Base-by-base conservation (phyloP, 2,113 vertebrate genomes). In the Telmatochromis brichardi region DNA sequence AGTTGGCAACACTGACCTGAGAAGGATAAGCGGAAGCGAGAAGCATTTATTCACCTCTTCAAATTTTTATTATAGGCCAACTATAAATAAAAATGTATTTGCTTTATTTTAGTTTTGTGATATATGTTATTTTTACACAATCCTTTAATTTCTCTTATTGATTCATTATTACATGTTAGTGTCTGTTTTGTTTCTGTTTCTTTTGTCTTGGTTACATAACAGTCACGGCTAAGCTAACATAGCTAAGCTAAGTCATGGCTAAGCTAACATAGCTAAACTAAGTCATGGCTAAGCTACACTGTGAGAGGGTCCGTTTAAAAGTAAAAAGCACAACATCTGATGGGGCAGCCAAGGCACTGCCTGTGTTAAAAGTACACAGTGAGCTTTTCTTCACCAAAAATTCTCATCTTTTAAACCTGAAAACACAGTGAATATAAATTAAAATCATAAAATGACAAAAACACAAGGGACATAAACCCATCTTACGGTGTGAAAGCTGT, bases 401-500 rank as follows among this genome's bases (percentile, higher is more conserved):
- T 2, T 35, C 6, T n/a, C 17, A 63, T 65, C 31, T 35, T 1
- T 35, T 65, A 65, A 65, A 65, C 31, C 6, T 33, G 31, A 35
- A 2, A 65, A 35, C 6, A n/a, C 11, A 35, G 63, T 71, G 65
- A 71, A 40, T 15, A 40, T 15, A 23, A 42, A 42, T 40, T 21
- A 71, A 71, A 14, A 6, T 40, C 1, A 71, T 14, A 71, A 40
- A 71, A 71, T 71, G 7, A 14, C 33, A 21, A 40, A 68, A 68
- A 21, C 63, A 21, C 4, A 68, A 6, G n/a, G 19, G 35, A 9
- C 9, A 73, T 23, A 26, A 73, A 26, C 8, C 37, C 21, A 26
- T 15, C 2, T 1, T 26, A 15, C 2, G 0, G 37, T 0, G 40
- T 45, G 0, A 45, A 42, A 2, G 2, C 21, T 42, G 40, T 73